These are phyloP conservation scores for Tylochromis polylepis DNA, from an alignment of 2,113 vertebrate genomes.

Conservation along the genomic window DNA sequence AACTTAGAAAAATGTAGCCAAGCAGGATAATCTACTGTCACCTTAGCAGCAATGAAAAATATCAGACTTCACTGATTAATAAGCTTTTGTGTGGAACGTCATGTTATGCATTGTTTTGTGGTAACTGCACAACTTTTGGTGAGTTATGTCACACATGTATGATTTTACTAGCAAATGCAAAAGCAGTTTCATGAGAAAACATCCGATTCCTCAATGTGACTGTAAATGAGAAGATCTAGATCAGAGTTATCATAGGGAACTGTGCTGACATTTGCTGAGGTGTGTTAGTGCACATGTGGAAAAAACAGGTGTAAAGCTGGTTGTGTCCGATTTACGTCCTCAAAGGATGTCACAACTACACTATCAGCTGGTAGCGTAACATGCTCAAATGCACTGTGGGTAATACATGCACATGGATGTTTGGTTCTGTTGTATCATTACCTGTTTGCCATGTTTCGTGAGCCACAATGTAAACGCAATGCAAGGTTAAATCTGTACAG, in stretches of 20 bases:
- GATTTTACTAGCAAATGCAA: background rate
- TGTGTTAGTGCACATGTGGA: background rate
- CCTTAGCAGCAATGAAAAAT: background rate
- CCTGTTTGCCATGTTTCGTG: background rate
- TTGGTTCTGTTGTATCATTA: background rate
- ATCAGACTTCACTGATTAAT: background rate
- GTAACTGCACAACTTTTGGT: background rate
- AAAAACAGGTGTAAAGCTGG: background rate
- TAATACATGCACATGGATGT: background rate
- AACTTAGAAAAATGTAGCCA: background rate
- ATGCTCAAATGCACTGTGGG: background rate
- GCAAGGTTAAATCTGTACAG: background rate
- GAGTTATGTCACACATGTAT: rapidly evolving
- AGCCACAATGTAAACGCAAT: background rate
- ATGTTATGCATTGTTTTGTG: rapidly evolving
- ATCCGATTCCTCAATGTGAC: rapidly evolving
- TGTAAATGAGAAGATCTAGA: background rate
- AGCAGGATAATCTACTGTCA: background rate
- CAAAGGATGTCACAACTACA: background rate
- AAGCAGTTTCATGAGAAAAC: background rate
- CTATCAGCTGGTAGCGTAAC: background rate
- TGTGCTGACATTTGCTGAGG: too few relatives aligned
- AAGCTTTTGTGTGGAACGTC: background rate
- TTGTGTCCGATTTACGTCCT: background rate
- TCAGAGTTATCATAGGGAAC: too few relatives aligned